Percentiles rank a stretch among this genome's conserved stretches.
These are phyloP conservation scores for Hemithea aestivaria DNA, from an alignment of 2,888 invertebrate genomes.

Conservation along the genomic window DNA sequence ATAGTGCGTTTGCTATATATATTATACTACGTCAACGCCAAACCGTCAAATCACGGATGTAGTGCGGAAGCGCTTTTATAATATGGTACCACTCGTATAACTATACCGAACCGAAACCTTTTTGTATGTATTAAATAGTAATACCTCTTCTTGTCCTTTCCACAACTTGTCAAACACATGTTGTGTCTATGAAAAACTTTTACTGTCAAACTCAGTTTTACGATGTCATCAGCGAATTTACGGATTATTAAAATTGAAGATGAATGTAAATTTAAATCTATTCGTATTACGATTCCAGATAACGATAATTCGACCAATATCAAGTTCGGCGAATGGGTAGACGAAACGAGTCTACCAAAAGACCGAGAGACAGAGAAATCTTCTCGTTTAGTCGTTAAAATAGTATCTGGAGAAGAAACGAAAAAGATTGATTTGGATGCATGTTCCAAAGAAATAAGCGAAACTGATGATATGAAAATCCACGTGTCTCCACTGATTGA, in stretches of 20 bases:
- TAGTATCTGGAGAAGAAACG: conserved; percentile 49
- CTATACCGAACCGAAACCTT: conserved; percentile 7
- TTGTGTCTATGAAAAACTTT: conserved; percentile 14
- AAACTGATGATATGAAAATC: conserved; percentile 14
- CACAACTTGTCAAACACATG: conserved; percentile 13
- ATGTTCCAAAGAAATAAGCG: conserved; percentile 49
- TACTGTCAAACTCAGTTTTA: conserved; percentile 27
- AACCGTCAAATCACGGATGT: no score
- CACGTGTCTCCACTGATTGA: background rate
- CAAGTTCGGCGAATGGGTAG: conserved; percentile 58
- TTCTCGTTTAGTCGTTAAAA: conserved; percentile 63
- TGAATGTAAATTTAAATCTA: conserved; percentile 54
- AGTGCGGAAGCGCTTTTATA: no score
- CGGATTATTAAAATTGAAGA: conserved; percentile 67
- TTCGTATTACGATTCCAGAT: conserved; percentile 53
- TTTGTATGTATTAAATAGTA: background rate
- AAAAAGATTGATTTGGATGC: conserved; percentile 55
- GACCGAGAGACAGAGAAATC: conserved; percentile 48
- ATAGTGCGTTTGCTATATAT: no score
- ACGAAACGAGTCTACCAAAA: conserved; percentile 44
- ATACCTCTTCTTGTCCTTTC: conserved; percentile 7
- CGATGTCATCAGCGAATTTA: conserved; percentile 67
- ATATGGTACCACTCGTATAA: no score
- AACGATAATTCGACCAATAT: conserved; percentile 39
- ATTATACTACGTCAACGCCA: no score